These are phyloP conservation scores for Scaptodrosophila latifasciaeformis DNA, from an alignment of 2,888 invertebrate genomes.

Conservation along the genomic window DNA sequence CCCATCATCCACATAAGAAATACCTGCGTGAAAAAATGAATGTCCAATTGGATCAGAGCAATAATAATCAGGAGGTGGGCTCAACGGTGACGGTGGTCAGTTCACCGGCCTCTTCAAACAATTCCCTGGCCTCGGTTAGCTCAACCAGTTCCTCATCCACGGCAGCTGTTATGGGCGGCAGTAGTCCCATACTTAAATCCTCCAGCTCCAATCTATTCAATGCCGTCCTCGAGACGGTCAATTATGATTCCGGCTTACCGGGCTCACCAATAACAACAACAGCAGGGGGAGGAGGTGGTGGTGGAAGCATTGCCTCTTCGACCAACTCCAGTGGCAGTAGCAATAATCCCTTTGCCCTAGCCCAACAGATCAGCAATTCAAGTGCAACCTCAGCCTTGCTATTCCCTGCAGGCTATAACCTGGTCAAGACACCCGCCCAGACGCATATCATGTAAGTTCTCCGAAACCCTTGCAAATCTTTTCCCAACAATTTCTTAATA, in stretches of 20 bases:
- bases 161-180: constrained; percentile 70
- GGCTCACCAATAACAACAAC: constrained; percentile 10
- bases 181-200: constrained; percentile 60
- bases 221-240: constrained; percentile 50
- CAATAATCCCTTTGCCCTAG: too few relatives aligned
- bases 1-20: constrained; percentile 75
- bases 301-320: not conserved
- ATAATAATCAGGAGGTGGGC: constrained; percentile 43
- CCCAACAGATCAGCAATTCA: constrained; percentile 7
- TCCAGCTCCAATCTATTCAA: constrained; percentile 34
- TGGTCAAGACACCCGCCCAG: constrained; percentile 43
- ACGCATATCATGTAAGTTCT: constrained; percentile 55
- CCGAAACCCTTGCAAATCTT: constrained; percentile 13
- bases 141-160: constrained; percentile 61
- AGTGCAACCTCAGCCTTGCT: constrained; percentile 28
- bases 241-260: constrained; percentile 29
- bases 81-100: constrained; percentile 70
- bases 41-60: constrained; percentile 70
- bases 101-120: constrained; percentile 71
- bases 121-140: constrained; percentile 53
- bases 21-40: constrained; percentile 75
- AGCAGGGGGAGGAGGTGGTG: not conserved
- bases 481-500: constrained; percentile 4
- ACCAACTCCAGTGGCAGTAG: constrained; percentile 16
- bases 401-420: constrained; percentile 46